Conservation (phyloP, 2,113 vertebrate species). For the Uropsilus gracilis region DNA sequence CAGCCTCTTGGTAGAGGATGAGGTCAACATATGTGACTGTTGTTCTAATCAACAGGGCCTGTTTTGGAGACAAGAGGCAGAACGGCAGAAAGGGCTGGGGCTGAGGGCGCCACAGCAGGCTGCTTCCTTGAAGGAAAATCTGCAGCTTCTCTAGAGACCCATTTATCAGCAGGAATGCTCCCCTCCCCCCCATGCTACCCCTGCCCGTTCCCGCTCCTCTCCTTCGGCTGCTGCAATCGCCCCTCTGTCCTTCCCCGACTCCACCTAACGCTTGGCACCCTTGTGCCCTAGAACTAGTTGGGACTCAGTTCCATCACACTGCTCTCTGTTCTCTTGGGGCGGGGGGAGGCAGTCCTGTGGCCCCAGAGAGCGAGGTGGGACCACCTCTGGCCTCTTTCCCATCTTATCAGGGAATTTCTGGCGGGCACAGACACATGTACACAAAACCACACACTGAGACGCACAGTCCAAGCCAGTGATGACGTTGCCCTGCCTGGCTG, state of each 20-base stretch:
- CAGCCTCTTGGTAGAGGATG: conserved; percentile 53
- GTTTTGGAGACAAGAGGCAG: conserved; percentile 71
- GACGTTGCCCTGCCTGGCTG: conserved; percentile 74
- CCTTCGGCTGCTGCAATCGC: not conserved
- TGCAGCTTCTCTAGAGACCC: conserved; percentile 71
- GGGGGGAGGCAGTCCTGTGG: not conserved
- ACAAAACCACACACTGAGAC: conserved; percentile 73
- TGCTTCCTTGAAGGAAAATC: conserved; percentile 74
- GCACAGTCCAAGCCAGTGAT: conserved; percentile 66
- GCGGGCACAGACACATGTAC: conserved; percentile 56
- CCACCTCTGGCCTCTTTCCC: conserved; percentile 59
- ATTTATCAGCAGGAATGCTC: conserved; percentile 72
- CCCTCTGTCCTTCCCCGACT: conserved; percentile 41
- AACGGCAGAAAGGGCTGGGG: conserved; percentile 29
- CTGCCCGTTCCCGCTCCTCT: conserved; percentile 63
- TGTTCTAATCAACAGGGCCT: conserved; percentile 62
- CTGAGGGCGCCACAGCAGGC: conserved; percentile 51
- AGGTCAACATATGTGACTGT: conserved; percentile 60
- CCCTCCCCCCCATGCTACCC: conserved; percentile 63
- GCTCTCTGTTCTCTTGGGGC: conserved; percentile 13
- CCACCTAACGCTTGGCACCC: conserved; percentile 41
- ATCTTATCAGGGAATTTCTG: conserved; percentile 74
- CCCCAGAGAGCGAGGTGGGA: conserved; percentile 31
- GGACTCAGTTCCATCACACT: not conserved
- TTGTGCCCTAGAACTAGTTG: not conserved